A percentile compares a stretch with the other conserved stretches of the same genome.
These are phyloP conservation scores for Eptesicus fuscus DNA, from an alignment of 2,113 vertebrate genomes.

Conservation along the genomic window DNA sequence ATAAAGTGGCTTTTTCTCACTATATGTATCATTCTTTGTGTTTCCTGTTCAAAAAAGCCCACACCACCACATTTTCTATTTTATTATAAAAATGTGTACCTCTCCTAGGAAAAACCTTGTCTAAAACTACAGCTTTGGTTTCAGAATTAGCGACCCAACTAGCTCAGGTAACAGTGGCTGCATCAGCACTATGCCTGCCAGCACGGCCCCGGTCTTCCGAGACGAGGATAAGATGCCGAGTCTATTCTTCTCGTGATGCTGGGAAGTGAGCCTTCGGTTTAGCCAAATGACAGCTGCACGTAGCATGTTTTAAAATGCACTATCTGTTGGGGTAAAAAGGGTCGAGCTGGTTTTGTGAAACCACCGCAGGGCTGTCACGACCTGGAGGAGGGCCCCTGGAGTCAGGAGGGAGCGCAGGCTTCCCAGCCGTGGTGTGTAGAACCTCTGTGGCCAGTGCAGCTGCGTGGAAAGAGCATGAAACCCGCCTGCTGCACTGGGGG, in stretches of 20 bases:
- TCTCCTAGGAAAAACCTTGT: neutral
- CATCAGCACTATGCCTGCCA: neutral
- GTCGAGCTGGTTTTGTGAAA: neutral
- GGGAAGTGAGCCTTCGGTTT: neutral
- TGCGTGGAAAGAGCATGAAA: neutral
- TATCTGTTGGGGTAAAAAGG: neutral
- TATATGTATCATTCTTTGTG: neutral
- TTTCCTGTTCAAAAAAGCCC: slow-evolving; percentile 24
- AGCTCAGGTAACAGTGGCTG: neutral
- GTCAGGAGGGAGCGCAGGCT: neutral
- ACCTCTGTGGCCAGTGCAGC: neutral
- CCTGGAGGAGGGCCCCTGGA: neutral
- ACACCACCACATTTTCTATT: neutral
- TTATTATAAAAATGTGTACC: slow-evolving; percentile 36
- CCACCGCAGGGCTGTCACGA: neutral
- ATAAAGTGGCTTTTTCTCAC: slow-evolving; percentile 32
- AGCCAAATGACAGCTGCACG: neutral
- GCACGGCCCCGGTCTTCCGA: neutral
- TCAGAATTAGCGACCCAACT: neutral
- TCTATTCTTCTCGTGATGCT: neutral
- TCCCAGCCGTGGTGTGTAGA: neutral
- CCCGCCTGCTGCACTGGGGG: neutral
- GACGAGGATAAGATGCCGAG: neutral
- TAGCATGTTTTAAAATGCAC: neutral
- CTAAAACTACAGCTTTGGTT: neutral